Evolutionary conservation across 92 coral and sea anemone genomes (phyloP).

Genomic region (Paramuricea clavata): DNA sequence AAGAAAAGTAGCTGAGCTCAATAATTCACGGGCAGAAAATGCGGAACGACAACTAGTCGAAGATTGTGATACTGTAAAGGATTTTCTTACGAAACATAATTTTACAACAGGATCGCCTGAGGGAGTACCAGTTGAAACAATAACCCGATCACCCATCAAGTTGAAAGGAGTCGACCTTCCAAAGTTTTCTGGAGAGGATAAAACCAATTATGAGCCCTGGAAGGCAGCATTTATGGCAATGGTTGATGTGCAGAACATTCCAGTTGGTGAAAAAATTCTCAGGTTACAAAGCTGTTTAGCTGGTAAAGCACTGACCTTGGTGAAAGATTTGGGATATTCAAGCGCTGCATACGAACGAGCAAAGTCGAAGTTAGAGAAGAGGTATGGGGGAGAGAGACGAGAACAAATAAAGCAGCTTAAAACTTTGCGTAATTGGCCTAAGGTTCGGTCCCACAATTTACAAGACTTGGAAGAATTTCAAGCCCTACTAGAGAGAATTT

Average conservation of each 20-base stretch:
- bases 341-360: constrained; percentile 5
- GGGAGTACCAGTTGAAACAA: not conserved
- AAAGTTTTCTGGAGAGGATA: not conserved
- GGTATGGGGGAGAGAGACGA: constrained; percentile 13
- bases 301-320: not conserved
- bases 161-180: not conserved
- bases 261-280: constrained; percentile 10
- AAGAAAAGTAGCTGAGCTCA: constrained; percentile 50
- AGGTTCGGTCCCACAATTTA: not conserved
- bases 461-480: not conserved
- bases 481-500: constrained; percentile 5
- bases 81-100: not conserved
- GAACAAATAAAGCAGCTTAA: not conserved
- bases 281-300: not conserved
- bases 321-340: constrained; percentile 6
- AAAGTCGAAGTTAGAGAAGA: too few relatives aligned
- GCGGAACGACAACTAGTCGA: not conserved
- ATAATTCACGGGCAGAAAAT: constrained; percentile 51
- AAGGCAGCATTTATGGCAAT: constrained; percentile 23
- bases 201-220: constrained; percentile 15
- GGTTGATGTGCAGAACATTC: not conserved
- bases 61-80: constrained; percentile 4
- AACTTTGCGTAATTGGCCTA: constrained; percentile 7
- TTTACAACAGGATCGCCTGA: not conserved
- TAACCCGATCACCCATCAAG: not conserved